Evolutionary conservation across 2,797 vertebrate species (phyloP), one percentile per base, ranked within the genome.

Genomic region (Diceros bicornis): DNA sequence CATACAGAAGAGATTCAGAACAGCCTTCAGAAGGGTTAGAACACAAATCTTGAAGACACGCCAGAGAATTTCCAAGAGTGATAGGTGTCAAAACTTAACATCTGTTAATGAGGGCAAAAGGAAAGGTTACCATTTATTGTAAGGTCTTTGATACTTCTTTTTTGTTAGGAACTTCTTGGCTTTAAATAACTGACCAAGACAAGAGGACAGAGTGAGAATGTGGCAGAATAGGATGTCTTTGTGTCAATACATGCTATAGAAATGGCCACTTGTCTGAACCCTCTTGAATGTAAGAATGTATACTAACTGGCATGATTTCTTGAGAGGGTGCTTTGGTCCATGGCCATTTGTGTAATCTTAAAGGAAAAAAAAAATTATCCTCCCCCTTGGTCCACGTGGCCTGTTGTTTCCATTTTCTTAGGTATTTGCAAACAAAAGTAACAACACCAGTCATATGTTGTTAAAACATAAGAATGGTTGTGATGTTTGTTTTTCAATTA

Each of bases 11-110:
- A 84, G 52, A 78, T 71, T 95, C 17, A 11, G 59, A 97, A 23
- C 50, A 92, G 91, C 29, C 72, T 98, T 97, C 75, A 50, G 74
- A 95, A 97, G 71, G 66, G 23, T 41, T 93, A 90, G 32, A 94
- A 23, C 85, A 89, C 37, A 96, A 93, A 55, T 92, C 91, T 50
- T 66, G 95, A 81, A 74, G 25, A 72, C 74, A 44, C 66, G 17
- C 69, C 7, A 7, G 90, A 95, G 84, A 93, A 64, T 94, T 83
- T 68, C 64, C 47, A 89, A 92, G 32, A 20, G 9, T 81, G 21
- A 47, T 75, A 68, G 78, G 72, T 84, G 52, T 92, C 52, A 89
- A 62, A 82, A 61, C 47, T 94, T 23, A 71, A 37, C 10, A 34
- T 83, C 68, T 88, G 7, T 47, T 90, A 89, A 50, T 66, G 64